Evolutionary conservation across 1,140 invertebrate genomes (phyloP).

Genomic region (Heliconius congener): DNA sequence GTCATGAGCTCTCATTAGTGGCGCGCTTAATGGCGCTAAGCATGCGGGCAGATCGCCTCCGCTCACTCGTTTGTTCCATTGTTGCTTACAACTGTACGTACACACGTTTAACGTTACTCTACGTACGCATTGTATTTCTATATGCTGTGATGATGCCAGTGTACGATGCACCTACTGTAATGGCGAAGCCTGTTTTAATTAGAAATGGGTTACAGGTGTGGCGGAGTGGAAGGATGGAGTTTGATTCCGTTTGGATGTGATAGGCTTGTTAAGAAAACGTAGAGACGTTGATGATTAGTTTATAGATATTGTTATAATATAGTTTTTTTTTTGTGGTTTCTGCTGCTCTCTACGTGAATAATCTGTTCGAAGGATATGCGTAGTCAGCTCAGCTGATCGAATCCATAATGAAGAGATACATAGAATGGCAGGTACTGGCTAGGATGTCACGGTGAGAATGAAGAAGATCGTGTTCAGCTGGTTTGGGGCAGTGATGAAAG

Average conservation of each 20-base stretch:
- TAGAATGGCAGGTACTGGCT: too few relatives aligned
- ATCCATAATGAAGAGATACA: too few relatives aligned
- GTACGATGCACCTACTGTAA: background rate
- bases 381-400: too few relatives aligned
- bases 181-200: background rate
- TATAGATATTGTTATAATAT: background rate
- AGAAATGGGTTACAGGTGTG: background rate
- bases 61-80: slow-evolving; percentile 26
- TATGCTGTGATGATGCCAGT: background rate
- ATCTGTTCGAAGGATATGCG: too few relatives aligned
- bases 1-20: slow-evolving; percentile 59
- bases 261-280: background rate
- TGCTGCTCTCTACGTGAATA: too few relatives aligned
- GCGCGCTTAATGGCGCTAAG: slow-evolving; percentile 66
- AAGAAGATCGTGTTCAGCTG: too few relatives aligned
- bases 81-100: slow-evolving; percentile 20
- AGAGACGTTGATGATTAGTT: background rate
- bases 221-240: background rate
- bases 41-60: slow-evolving; percentile 60
- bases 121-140: background rate
- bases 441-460: too few relatives aligned
- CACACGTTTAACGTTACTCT: slow-evolving; percentile 6
- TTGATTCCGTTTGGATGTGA: background rate
- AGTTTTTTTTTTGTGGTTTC: too few relatives aligned
- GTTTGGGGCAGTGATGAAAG: too few relatives aligned